Percentiles rank a stretch among this genome's conserved stretches.
These are phyloP conservation scores for Mellivora capensis DNA, from an alignment of 2,113 vertebrate species.

Conservation along the genomic window DNA sequence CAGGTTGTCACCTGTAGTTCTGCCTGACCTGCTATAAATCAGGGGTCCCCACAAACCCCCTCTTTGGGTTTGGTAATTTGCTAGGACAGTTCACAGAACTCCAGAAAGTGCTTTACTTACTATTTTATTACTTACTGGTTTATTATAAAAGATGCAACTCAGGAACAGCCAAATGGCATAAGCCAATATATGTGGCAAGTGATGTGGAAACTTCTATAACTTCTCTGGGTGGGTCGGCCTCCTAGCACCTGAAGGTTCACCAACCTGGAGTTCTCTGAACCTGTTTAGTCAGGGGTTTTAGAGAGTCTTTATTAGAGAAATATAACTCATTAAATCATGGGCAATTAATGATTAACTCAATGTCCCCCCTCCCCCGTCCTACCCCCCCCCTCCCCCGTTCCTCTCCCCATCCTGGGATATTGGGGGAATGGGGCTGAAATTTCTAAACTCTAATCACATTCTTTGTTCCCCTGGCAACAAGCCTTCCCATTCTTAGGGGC, in stretches of 20 bases:
- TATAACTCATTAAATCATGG: background rate
- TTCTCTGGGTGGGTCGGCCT: background rate
- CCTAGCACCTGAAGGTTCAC: background rate
- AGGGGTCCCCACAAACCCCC: background rate
- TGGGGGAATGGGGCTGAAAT: background rate
- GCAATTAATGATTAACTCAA: background rate
- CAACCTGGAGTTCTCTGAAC: background rate
- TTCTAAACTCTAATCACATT: background rate
- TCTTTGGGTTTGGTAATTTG: background rate
- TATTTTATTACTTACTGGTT: background rate
- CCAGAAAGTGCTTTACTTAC: background rate
- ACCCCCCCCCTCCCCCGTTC: background rate
- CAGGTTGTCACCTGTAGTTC: background rate
- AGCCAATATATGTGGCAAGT: background rate
- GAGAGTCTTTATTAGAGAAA: background rate
- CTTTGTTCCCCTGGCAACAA: background rate
- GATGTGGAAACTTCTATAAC: no score
- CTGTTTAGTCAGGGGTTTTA: background rate
- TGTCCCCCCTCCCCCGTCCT: no score
- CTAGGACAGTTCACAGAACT: background rate
- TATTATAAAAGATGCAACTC: background rate
- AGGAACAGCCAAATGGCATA: background rate
- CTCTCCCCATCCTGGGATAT: no score
- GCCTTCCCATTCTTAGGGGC: background rate
- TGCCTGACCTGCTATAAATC: background rate